Percentiles rank a stretch among this genome's conserved stretches.
These are phyloP conservation scores for Dinocampus coccinellae DNA, from an alignment of 2,888 invertebrate genomes.

Conservation along the genomic window DNA sequence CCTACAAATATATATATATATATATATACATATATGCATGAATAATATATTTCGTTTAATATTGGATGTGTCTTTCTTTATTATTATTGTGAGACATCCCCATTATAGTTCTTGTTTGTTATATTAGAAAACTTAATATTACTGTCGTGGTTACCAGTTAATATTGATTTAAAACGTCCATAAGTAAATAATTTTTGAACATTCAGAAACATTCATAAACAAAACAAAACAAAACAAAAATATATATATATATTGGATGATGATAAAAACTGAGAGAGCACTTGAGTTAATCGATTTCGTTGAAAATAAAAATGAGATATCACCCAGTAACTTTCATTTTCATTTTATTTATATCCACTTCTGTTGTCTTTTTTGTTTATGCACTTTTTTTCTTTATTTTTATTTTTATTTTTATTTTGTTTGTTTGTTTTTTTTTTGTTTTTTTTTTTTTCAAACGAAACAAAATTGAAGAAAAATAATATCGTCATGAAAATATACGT, in stretches of 20 bases:
- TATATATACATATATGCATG: background rate
- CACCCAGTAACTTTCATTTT: background rate
- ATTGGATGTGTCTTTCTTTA: background rate
- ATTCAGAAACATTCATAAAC: background rate
- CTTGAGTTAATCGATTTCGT: slow-evolving; percentile 26
- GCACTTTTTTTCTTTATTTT: too few species aligned
- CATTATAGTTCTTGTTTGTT: slow-evolving; percentile 40
- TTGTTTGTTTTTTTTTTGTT: slow-evolving; percentile 1
- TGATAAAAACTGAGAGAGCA: background rate
- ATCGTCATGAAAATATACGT: slow-evolving; percentile 12
- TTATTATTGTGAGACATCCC: slow-evolving; percentile 21
- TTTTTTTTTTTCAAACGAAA: background rate
- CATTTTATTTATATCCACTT: too few species aligned
- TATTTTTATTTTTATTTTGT: too few species aligned
- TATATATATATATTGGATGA: background rate
- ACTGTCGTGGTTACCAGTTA: slow-evolving; percentile 51
- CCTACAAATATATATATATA: background rate
- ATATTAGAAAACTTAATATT: slow-evolving; percentile 51
- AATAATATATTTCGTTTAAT: background rate
- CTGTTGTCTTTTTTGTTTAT: too few species aligned
- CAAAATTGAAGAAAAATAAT: background rate
- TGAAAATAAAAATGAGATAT: slow-evolving; percentile 20
- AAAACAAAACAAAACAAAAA: too few species aligned
- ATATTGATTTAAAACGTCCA: slow-evolving; percentile 52
- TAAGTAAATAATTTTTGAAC: slow-evolving; percentile 51